Conservation (phyloP, 2,113 vertebrate species). For the Tamias sibiricus region DNA sequence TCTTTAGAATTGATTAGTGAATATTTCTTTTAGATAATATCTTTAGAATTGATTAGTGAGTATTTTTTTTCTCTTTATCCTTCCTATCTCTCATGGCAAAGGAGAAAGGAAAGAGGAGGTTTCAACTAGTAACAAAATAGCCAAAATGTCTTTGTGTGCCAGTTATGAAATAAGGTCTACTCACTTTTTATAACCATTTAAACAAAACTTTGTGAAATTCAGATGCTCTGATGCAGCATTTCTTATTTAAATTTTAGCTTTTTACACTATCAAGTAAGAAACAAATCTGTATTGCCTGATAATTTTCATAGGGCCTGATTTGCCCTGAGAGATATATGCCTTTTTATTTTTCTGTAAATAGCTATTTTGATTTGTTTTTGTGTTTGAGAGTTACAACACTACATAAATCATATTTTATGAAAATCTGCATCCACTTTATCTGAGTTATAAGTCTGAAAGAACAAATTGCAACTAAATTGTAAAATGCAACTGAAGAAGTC, state of each 20-base stretch:
- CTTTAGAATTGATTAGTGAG: neutral
- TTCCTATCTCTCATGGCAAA: neutral
- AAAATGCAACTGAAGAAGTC: neutral
- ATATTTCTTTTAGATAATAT: neutral
- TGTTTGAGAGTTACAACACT: neutral
- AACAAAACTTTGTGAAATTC: neutral
- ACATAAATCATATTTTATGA: conserved; percentile 6
- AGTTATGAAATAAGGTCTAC: neutral
- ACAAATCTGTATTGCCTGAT: neutral
- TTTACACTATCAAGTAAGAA: neutral
- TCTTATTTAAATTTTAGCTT: neutral
- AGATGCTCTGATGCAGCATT: neutral
- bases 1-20: neutral
- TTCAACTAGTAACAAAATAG: neutral
- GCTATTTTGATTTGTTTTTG: conserved; percentile 8
- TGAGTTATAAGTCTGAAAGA: neutral
- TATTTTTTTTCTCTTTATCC: neutral
- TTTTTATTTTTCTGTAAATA: neutral
- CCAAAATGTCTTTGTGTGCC: neutral
- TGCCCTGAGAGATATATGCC: neutral
- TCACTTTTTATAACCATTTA: neutral
- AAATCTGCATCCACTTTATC: neutral
- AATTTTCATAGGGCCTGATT: neutral
- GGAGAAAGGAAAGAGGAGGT: neutral
- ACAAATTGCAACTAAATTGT: neutral